phyloP scores from a whole-genome alignment of 2,888 invertebrate genomes.

The Ypsolopha scabrella region DNA sequence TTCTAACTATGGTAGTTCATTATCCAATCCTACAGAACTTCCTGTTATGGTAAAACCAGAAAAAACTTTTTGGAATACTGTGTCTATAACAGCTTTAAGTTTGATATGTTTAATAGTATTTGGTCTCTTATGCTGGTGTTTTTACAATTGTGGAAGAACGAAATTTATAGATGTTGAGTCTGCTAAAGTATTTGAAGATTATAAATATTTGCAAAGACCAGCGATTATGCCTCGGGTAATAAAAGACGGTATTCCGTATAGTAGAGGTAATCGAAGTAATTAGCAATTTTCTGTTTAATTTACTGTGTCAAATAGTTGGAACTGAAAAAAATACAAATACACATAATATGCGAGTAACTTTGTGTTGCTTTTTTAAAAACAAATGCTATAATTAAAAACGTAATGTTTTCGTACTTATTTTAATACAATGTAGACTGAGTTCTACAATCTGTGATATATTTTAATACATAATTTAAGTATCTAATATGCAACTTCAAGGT shows the following conservation, averaged over 20 bases:
- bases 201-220: background rate
- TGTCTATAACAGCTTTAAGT: background rate
- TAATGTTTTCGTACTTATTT: no score
- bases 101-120: background rate
- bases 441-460: no score
- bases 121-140: background rate
- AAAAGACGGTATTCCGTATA: background rate
- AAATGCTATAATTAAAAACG: no score
- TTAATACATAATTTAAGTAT: no score
- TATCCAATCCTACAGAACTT: background rate
- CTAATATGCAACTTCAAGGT: no score
- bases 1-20: background rate
- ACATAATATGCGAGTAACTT: no score
- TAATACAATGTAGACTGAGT: no score
- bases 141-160: background rate
- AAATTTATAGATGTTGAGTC: background rate
- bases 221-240: background rate
- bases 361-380: no score
- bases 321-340: no score
- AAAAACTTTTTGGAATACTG: background rate
- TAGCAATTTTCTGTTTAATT: no score
- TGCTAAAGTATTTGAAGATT: background rate
- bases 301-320: no score
- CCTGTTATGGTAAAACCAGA: background rate
- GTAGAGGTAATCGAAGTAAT: no score